These are phyloP conservation scores for Lagodon rhomboides DNA, from an alignment of 2,797 vertebrate genomes.

Conservation along the genomic window DNA sequence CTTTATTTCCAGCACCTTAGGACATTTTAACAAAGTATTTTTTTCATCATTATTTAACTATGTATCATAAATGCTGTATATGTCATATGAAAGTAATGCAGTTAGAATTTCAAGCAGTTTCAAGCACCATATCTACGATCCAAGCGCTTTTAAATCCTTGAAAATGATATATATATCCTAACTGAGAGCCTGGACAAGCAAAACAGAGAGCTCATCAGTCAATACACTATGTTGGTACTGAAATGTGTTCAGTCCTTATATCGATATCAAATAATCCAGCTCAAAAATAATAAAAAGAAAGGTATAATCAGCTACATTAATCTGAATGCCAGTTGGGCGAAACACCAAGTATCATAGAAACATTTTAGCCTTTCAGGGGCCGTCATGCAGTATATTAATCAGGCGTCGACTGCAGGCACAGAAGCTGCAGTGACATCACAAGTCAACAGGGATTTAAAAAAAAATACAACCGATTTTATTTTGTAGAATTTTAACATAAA, in stretches of 20 bases:
- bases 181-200: background rate
- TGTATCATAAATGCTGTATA: too few relatives aligned
- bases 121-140: too few relatives aligned
- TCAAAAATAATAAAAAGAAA: background rate
- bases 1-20: background rate
- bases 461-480: slow-evolving; percentile 1
- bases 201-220: background rate
- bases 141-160: too few relatives aligned
- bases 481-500: slow-evolving; percentile 22
- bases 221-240: slow-evolving; percentile 1
- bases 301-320: slow-evolving; percentile 11
- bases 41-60: too few relatives aligned
- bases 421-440: slow-evolving; percentile 16
- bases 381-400: slow-evolving; percentile 12
- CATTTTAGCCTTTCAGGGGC: slow-evolving; percentile 10
- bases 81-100: background rate
- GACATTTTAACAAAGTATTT: too few relatives aligned
- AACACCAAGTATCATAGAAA: slow-evolving; percentile 15
- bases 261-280: background rate
- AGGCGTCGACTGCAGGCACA: slow-evolving; percentile 4
- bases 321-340: background rate
- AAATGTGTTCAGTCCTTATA: slow-evolving; percentile 8
- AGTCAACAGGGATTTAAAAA: slow-evolving; percentile 24
- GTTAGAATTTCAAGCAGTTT: background rate
- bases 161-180: too few relatives aligned